These are phyloP conservation scores for Pseudachorutes palmiensis DNA, from an alignment of 1,140 invertebrate genomes.

Conservation along the genomic window DNA sequence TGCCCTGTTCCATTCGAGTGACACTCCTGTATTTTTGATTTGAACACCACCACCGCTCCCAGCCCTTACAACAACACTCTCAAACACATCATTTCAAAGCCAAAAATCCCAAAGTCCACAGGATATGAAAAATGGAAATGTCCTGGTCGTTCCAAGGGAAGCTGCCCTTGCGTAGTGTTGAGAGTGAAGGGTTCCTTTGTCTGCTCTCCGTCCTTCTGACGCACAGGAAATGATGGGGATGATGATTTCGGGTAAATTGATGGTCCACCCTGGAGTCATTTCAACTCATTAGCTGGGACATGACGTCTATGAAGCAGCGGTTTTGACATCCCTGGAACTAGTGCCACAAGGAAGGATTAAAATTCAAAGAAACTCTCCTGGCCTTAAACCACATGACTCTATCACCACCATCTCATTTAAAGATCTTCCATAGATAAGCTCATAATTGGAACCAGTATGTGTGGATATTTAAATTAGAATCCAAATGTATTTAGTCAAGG, in stretches of 20 bases:
- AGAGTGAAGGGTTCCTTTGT: neutral
- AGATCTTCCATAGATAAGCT: too few species aligned
- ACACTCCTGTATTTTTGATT: neutral
- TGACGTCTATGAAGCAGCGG: too few species aligned
- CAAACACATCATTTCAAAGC: neutral
- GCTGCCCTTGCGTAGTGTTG: neutral
- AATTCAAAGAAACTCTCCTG: too few species aligned
- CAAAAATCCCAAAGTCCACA: neutral
- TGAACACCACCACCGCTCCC: neutral
- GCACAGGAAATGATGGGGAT: neutral
- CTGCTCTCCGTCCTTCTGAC: neutral
- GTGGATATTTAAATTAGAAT: too few species aligned
- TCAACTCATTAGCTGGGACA: neutral
- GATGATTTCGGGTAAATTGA: neutral
- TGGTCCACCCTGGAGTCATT: neutral
- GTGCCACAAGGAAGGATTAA: too few species aligned
- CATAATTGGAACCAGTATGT: too few species aligned
- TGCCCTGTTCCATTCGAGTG: neutral
- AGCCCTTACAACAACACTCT: neutral
- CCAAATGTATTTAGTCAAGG: too few species aligned
- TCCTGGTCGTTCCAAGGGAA: too few species aligned
- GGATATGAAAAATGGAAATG: neutral
- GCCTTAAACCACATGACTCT: too few species aligned
- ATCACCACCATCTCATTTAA: too few species aligned
- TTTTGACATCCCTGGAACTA: too few species aligned